These are phyloP conservation scores for Stigmatopora nigra DNA, from an alignment of 2,113 vertebrate genomes.

Conservation along the genomic window DNA sequence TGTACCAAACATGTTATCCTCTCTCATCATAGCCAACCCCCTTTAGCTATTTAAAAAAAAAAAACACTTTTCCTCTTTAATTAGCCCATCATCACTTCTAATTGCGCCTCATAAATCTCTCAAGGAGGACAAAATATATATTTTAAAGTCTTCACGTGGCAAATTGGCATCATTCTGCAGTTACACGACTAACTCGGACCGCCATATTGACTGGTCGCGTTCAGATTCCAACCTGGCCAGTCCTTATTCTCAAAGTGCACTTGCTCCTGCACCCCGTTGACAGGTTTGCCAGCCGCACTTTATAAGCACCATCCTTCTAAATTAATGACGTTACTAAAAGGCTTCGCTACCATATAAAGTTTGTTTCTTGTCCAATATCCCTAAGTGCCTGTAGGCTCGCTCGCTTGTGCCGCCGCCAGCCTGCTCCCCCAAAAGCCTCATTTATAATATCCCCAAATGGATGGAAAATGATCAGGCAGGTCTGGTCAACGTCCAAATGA, in stretches of 20 bases:
- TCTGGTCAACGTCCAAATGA: constrained; percentile 61
- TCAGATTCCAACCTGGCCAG: constrained; percentile 55
- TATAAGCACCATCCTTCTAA: constrained; percentile 72
- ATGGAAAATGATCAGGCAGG: constrained; percentile 61
- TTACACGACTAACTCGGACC: constrained; percentile 23
- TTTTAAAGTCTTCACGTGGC: constrained; percentile 19
- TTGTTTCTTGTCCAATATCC: constrained; percentile 76
- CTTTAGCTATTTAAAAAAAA: constrained; percentile 40
- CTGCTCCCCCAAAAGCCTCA: constrained; percentile 58
- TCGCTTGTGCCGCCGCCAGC: constrained; percentile 13
- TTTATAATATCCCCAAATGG: constrained; percentile 72
- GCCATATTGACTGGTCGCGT: constrained; percentile 47
- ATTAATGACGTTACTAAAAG: constrained; percentile 79
- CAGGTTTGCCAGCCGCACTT: constrained; percentile 73
- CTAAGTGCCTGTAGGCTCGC: constrained; percentile 73
- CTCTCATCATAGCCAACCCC: constrained; percentile 19
- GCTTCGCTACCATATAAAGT: constrained; percentile 71
- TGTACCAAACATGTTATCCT: constrained; percentile 32
- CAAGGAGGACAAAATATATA: constrained; percentile 48
- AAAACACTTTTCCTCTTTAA: constrained; percentile 54
- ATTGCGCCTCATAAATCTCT: constrained; percentile 46
- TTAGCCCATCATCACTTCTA: constrained; percentile 49
- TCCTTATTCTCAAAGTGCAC: constrained; percentile 58
- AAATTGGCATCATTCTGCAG: background rate
- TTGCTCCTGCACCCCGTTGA: constrained; percentile 41